Conservation (phyloP, 1,140 invertebrate species). For the Papilio dardanus region DNA sequence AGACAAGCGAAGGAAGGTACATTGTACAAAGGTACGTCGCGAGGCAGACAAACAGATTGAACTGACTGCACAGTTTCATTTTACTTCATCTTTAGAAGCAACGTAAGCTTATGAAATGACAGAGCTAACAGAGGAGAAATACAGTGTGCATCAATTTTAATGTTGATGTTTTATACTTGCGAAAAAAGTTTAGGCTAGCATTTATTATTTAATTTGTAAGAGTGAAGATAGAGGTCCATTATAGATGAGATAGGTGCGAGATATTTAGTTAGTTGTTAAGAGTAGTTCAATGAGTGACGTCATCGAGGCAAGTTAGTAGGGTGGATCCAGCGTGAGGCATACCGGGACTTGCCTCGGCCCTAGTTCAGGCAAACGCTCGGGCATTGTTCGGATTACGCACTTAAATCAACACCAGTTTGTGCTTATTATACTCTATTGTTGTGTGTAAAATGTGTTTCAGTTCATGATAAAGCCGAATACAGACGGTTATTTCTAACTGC, state of each 20-base stretch:
- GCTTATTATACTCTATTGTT: too few relatives aligned
- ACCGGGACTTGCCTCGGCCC: background rate
- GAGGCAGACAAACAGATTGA: background rate
- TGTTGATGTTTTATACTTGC: too few relatives aligned
- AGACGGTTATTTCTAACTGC: too few relatives aligned
- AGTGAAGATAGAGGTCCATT: too few relatives aligned
- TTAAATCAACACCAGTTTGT: slow-evolving; percentile 7
- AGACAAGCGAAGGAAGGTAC: too few relatives aligned
- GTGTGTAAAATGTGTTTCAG: too few relatives aligned
- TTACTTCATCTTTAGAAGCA: background rate
- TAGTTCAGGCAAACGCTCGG: background rate
- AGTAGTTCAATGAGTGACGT: background rate
- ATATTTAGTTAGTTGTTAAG: background rate
- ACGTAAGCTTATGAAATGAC: background rate
- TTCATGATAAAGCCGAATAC: too few relatives aligned
- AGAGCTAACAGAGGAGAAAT: too few relatives aligned
- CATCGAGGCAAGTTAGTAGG: background rate
- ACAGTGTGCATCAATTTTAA: too few relatives aligned
- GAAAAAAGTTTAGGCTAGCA: too few relatives aligned
- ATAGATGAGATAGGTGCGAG: background rate
- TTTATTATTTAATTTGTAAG: too few relatives aligned
- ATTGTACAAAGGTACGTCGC: too few relatives aligned
- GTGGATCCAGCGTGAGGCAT: background rate
- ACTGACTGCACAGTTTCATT: slow-evolving; percentile 4
- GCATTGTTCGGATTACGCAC: background rate